Evolutionary conservation across 2,888 invertebrate species (phyloP).

Genomic region (Scotopteryx bipunctaria): DNA sequence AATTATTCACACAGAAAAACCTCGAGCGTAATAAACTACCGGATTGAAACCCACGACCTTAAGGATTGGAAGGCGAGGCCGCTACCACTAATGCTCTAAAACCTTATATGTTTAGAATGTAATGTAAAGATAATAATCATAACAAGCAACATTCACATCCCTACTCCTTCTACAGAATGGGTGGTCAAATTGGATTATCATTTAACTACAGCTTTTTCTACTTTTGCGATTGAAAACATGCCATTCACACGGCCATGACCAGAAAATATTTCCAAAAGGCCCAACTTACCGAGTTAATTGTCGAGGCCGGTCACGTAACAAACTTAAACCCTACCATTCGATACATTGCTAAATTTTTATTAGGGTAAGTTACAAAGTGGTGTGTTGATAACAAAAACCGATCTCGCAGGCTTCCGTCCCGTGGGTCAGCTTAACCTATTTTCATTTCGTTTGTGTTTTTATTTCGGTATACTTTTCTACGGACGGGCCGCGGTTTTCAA

Average conservation of each 20-base stretch:
- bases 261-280: slow-evolving; percentile 2
- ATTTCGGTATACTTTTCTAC: slow-evolving; percentile 58
- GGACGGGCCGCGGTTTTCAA: slow-evolving; percentile 63
- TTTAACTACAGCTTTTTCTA: too few species aligned
- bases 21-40: too few species aligned
- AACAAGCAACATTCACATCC: too few species aligned
- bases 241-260: background rate
- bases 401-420: slow-evolving; percentile 48
- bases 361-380: slow-evolving; percentile 46
- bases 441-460: slow-evolving; percentile 68
- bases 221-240: background rate
- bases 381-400: slow-evolving; percentile 59
- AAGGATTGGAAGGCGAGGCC: too few species aligned
- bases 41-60: too few species aligned
- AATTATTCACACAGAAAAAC: too few species aligned
- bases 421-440: slow-evolving; percentile 71
- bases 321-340: slow-evolving; percentile 45
- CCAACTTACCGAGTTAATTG: slow-evolving; percentile 27
- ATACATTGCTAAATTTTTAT: slow-evolving; percentile 55
- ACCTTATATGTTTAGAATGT: too few species aligned
- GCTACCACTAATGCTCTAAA: too few species aligned
- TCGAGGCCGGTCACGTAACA: slow-evolving; percentile 40
- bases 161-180: too few species aligned
- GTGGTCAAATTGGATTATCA: too few species aligned
- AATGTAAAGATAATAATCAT: too few species aligned